Evolutionary conservation across 1,140 invertebrate genomes (phyloP), one percentile per base, ranked within the genome.

Genomic region (Papilio polytes): DNA sequence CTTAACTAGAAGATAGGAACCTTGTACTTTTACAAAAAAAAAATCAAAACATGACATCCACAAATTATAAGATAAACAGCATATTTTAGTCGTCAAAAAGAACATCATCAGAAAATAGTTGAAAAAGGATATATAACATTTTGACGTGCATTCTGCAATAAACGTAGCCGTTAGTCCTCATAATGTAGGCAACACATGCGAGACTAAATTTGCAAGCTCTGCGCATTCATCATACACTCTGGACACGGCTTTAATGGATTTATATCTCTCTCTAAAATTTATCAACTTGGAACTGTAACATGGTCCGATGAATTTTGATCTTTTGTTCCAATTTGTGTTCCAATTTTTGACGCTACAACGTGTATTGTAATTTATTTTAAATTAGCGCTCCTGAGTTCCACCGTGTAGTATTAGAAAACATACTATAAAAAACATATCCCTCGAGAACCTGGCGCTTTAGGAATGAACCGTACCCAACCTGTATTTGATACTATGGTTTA

Each of bases 121-220:
- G 22, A 63, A 26, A 26, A 70, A 70, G 63, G 18, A 1, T 31
- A 15, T 31, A 63, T 3, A 63, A 63, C 12, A 70, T 70, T 13
- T 70, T 70, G 63, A 31, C 31, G 31, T 70, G 63, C 12, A 70
- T 70, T 70, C 31, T 36, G 26, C 26, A 31, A 70, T 70, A 31
- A 70, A 31, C 63, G 26, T 36, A 36, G 26, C 63, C 63, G 63
- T 70, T 70, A 70, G 63, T 70, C 63, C 26, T 70, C 63, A 70
- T 70, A 70, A 70, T 70, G 63, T 70, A 70, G 63, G 63, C 63
- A 70, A 70, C 63, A 70, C 63, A 70, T 70, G 63, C 63, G 26
- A 70, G 63, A 70, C 63, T 70, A 70, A 70, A 70, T 70, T 70
- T 70, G 63, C 63, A 70, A 70, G 63, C 63, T 70, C 63, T 70